These are phyloP conservation scores for Suricata suricatta DNA, from an alignment of 2,113 vertebrate species.

Conservation along the genomic window DNA sequence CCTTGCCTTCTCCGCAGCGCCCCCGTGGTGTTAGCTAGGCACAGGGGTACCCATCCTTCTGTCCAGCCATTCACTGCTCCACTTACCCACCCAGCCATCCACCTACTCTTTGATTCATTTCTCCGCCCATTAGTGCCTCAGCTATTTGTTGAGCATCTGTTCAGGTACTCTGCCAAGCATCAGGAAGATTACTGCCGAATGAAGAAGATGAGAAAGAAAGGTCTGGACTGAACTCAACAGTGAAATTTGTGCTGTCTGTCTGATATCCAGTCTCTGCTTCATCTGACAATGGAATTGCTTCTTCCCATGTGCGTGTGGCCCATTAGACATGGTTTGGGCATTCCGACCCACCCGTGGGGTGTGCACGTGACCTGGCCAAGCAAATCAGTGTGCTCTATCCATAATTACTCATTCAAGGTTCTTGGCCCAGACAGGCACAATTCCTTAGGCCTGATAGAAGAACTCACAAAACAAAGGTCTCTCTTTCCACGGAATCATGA, in stretches of 20 bases:
- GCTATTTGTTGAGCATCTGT: background rate
- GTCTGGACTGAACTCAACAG: background rate
- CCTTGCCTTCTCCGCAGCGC: background rate
- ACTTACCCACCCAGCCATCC: background rate
- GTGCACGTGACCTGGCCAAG: background rate
- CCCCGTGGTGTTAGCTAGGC: background rate
- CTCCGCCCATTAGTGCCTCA: too few species aligned
- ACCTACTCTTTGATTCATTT: too few species aligned
- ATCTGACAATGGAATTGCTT: too few species aligned
- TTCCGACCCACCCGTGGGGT: background rate
- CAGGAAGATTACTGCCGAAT: background rate
- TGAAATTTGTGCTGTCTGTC: background rate
- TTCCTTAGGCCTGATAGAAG: background rate
- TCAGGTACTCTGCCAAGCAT: background rate
- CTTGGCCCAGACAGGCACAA: background rate
- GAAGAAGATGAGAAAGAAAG: background rate
- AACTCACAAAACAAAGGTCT: background rate
- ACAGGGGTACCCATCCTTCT: background rate
- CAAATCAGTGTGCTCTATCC: background rate
- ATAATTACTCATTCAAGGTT: background rate
- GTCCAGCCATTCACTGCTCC: background rate
- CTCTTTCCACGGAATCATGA: background rate
- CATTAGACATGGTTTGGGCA: background rate
- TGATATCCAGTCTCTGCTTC: background rate
- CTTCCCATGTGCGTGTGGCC: background rate